Percentiles rank a stretch among this genome's conserved stretches.
These are phyloP conservation scores for Campopleginae sp. DNA, from an alignment of 2,888 invertebrate genomes.

Conservation along the genomic window DNA sequence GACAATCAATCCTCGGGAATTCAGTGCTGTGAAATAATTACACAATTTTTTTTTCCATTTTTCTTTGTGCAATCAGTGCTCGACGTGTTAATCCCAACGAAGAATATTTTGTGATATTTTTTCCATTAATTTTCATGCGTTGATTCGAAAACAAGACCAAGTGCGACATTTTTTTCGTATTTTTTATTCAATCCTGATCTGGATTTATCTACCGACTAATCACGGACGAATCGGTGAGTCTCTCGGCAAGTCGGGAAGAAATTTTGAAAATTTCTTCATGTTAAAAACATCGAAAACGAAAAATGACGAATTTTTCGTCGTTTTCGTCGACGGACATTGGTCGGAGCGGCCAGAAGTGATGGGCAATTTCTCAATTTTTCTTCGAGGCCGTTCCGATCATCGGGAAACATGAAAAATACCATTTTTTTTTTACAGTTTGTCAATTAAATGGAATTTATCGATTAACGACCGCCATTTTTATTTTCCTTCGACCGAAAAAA, in stretches of 20 bases:
- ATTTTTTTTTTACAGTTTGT: background rate
- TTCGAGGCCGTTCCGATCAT: too few relatives aligned
- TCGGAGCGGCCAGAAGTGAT: too few relatives aligned
- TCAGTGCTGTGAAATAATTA: conserved; percentile 17
- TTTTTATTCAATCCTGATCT: background rate
- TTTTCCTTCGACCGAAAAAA: background rate
- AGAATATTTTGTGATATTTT: conserved; percentile 11
- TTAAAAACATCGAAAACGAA: too few relatives aligned
- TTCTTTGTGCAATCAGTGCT: background rate
- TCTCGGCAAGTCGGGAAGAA: background rate
- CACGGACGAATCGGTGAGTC: conserved; percentile 3
- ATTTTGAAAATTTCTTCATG: too few relatives aligned
- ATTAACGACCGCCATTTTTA: background rate
- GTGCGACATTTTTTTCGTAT: background rate
- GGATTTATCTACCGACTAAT: background rate
- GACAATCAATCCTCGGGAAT: background rate
- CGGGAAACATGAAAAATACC: too few relatives aligned
- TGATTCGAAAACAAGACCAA: background rate
- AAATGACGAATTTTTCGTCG: too few relatives aligned
- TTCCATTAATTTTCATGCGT: background rate
- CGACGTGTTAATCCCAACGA: background rate
- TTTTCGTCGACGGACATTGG: too few relatives aligned
- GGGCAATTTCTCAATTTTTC: too few relatives aligned
- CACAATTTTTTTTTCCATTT: background rate
- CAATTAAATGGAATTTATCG: background rate